Evolutionary conservation across 2,888 invertebrate species (phyloP).

Genomic region (Netelia virgata): DNA sequence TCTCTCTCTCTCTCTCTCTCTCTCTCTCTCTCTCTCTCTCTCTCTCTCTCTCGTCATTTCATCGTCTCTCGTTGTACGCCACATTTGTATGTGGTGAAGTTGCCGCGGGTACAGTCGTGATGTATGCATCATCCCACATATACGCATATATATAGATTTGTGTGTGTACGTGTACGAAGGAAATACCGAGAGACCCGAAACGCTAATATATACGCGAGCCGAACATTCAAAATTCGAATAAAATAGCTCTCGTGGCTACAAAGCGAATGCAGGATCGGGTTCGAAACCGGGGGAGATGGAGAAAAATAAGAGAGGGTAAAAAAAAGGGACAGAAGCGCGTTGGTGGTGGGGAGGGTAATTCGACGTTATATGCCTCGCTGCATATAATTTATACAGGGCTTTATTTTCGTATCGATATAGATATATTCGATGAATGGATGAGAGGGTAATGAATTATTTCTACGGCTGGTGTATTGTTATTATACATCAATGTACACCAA

Average conservation of each 20-base stretch:
- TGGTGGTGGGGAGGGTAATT: slow-evolving; percentile 14
- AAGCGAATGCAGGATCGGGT: slow-evolving; percentile 21
- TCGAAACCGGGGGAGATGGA: background rate
- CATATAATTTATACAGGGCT: slow-evolving; percentile 53
- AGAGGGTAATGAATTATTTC: slow-evolving; percentile 59
- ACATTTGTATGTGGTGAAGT: slow-evolving; percentile 29
- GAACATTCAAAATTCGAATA: slow-evolving; percentile 34
- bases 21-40: slow-evolving; percentile 1
- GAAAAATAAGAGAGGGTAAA: background rate
- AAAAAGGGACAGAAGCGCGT: background rate
- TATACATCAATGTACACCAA: slow-evolving; percentile 8
- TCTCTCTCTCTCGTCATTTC: slow-evolving; percentile 8
- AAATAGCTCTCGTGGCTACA: slow-evolving; percentile 26
- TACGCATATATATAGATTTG: slow-evolving; percentile 1
- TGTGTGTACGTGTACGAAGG: background rate
- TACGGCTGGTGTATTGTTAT: slow-evolving; percentile 30
- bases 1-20: slow-evolving; percentile 17
- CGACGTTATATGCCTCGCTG: slow-evolving; percentile 5
- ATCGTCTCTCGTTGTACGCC: slow-evolving; percentile 3
- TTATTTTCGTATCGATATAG: slow-evolving; percentile 33
- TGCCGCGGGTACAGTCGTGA: background rate
- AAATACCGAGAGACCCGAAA: slow-evolving; percentile 16
- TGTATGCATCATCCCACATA: slow-evolving; percentile 12
- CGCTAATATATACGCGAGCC: background rate
- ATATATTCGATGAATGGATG: slow-evolving; percentile 45